Base-by-base conservation (phyloP, 2,888 invertebrate species). In the Hydroisotoma schaefferi region DNA sequence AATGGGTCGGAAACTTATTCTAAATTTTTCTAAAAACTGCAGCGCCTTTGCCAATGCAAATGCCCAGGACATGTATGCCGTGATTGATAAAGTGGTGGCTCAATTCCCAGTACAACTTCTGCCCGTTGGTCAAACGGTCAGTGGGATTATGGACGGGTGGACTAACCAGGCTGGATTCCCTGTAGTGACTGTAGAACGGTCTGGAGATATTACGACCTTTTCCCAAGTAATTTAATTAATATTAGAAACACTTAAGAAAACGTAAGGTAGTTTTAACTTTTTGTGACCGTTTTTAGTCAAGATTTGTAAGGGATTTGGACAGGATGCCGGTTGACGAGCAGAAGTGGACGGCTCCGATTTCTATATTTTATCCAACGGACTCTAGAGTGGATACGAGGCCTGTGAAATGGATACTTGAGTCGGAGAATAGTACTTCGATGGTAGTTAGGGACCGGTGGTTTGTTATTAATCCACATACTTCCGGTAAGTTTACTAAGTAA, bases 141-240 rank as follows among this genome's bases (percentile, higher is more conserved):
- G 49, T 10, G 15, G 20, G 2, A 46, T 71, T 18, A 33, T 71
- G 54, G 54, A 61, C 23, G 44, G 53, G 15, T 70, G 70, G 70
- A 65, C 67, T 2, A 44, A 54, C 1, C 59, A 68, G 49, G 26
- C 56, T 0, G 68, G 70, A 37, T 67, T 62, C 29, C 69, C 69
- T 12, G 43, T 68, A 18, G n/a, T 65, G 2, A 12, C n/a, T 2
- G 65, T 60, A 1, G 38, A 29, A 5, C 15, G n/a, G n/a, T n/a
- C n/a, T n/a, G n/a, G n/a, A n/a, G n/a, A n/a, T n/a, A n/a, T n/a
- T 33, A 2, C 49, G 26, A 12, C 26, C 26, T 22, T n/a, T n/a
- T n/a, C n/a, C n/a, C n/a, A n/a, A n/a, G n/a, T n/a, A n/a, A n/a
- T n/a, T n/a, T n/a, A n/a, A n/a, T n/a, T n/a, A n/a, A n/a, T n/a